A percentile compares a stretch with the other conserved stretches of the same genome.
Evolutionary conservation across 2,888 invertebrate species (phyloP).

Genomic region (Caenorhabditis sp.): DNA sequence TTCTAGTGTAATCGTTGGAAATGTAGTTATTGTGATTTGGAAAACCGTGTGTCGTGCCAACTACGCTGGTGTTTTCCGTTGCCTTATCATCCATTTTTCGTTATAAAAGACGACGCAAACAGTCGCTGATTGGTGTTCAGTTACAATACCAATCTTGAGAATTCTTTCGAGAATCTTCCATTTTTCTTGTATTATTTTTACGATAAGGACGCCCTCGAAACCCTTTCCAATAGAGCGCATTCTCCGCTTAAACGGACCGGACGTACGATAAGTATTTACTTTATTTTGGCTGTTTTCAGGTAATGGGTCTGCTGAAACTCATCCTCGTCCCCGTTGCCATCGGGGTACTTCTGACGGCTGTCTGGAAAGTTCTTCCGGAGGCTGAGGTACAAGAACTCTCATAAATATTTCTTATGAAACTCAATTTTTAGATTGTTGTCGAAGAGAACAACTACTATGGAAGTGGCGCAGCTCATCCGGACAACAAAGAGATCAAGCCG

Average conservation of each 20-base stretch:
- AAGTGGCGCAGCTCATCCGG: slow-evolving; percentile 64
- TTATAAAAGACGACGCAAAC: slow-evolving; percentile 52
- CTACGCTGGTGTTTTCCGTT: slow-evolving; percentile 52
- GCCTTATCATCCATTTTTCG: slow-evolving; percentile 27
- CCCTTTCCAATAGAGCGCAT: no score
- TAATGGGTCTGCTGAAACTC: slow-evolving; percentile 50
- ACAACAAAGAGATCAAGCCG: slow-evolving; percentile 71
- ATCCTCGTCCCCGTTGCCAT: slow-evolving; percentile 46
- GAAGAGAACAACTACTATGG: slow-evolving; percentile 76
- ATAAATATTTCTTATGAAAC: not conserved
- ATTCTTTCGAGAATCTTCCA: no score
- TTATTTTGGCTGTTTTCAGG: no score
- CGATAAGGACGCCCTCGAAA: no score
- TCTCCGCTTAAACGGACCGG: no score
- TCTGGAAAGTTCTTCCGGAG: slow-evolving; percentile 37
- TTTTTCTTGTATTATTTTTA: no score
- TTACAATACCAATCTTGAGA: slow-evolving; percentile 6
- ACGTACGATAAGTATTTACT: no score
- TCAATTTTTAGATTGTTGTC: slow-evolving; percentile 65
- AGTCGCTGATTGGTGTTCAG: slow-evolving; percentile 16
- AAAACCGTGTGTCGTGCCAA: slow-evolving; percentile 17
- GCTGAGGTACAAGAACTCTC: slow-evolving; percentile 19
- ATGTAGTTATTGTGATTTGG: slow-evolving; percentile 44
- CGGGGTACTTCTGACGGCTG: slow-evolving; percentile 36
- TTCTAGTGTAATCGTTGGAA: slow-evolving; percentile 26